Evolutionary conservation across 2,888 invertebrate species (phyloP).

Genomic region (Cordilura impudica): DNA sequence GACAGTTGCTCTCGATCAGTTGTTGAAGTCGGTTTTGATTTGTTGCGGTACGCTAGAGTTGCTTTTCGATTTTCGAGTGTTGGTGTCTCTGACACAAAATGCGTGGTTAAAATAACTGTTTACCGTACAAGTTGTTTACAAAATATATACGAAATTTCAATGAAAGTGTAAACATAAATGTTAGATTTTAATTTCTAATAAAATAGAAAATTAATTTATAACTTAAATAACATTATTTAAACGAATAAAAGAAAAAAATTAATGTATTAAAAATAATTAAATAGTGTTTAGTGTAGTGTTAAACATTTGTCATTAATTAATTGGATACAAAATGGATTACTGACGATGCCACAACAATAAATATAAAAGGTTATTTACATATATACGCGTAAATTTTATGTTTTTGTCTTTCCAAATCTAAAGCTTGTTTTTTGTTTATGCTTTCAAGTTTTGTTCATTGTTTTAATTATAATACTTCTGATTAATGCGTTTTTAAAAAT

Average conservation of each 20-base stretch:
- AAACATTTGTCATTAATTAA: background rate
- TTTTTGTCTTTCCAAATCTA: no score
- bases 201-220: background rate
- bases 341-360: no score
- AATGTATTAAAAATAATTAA: background rate
- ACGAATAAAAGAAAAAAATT: background rate
- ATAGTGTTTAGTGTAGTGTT: conserved; percentile 19
- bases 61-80: background rate
- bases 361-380: no score
- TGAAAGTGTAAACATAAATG: background rate
- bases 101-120: conserved; percentile 40
- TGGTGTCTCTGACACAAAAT: conserved; percentile 9
- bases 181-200: background rate
- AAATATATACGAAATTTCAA: background rate
- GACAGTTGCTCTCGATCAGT: conserved; percentile 55
- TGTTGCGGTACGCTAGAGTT: background rate
- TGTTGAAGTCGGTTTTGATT: conserved; percentile 26
- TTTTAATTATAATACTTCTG: no score
- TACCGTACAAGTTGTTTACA: conserved; percentile 20
- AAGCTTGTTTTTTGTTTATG: background rate
- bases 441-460: background rate
- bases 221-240: background rate
- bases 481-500: no score
- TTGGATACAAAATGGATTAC: background rate
- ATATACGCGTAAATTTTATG: no score